These are phyloP conservation scores for Leptestheria dahalacensis DNA, from an alignment of 1,140 invertebrate genomes.

Conservation along the genomic window DNA sequence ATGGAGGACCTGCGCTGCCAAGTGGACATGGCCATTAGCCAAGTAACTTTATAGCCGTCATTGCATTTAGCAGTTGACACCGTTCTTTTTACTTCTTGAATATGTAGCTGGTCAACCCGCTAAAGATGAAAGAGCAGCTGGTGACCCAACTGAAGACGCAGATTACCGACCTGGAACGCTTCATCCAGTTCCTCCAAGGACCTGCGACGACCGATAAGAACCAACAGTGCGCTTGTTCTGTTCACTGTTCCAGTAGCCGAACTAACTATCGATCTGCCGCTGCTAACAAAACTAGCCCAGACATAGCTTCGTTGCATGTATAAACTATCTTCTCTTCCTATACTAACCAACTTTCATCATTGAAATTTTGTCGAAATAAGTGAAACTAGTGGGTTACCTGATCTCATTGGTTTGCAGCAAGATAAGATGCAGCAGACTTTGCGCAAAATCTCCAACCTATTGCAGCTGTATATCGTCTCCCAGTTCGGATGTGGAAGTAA, in stretches of 20 bases:
- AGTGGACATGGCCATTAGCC: conserved; percentile 39
- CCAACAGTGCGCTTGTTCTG: conserved; percentile 8
- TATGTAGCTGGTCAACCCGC: conserved; percentile 68
- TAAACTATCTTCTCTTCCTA: no score
- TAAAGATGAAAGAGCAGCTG: conserved; percentile 90
- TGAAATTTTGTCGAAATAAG: no score
- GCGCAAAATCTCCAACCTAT: conserved; percentile 61
- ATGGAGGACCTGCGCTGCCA: conserved; percentile 36
- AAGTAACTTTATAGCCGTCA: conserved; percentile 27
- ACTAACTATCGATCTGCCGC: background rate
- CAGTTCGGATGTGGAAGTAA: conserved; percentile 78
- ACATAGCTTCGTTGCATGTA: no score
- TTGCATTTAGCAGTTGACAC: background rate
- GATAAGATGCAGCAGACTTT: conserved; percentile 33
- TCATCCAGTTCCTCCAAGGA: conserved; percentile 90
- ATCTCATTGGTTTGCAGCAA: background rate
- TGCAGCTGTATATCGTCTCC: conserved; percentile 83
- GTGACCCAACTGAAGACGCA: conserved; percentile 92
- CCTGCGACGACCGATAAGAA: conserved; percentile 20
- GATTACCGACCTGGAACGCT: conserved; percentile 89
- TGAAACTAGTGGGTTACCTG: no score
- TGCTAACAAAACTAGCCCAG: background rate
- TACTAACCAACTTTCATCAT: no score
- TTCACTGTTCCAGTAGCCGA: background rate
- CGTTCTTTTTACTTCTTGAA: background rate